A percentile compares a stretch with the other conserved stretches of the same genome.
These are phyloP conservation scores for Pluvianellus socialis DNA, from an alignment of 2,113 vertebrate species.

Conservation along the genomic window DNA sequence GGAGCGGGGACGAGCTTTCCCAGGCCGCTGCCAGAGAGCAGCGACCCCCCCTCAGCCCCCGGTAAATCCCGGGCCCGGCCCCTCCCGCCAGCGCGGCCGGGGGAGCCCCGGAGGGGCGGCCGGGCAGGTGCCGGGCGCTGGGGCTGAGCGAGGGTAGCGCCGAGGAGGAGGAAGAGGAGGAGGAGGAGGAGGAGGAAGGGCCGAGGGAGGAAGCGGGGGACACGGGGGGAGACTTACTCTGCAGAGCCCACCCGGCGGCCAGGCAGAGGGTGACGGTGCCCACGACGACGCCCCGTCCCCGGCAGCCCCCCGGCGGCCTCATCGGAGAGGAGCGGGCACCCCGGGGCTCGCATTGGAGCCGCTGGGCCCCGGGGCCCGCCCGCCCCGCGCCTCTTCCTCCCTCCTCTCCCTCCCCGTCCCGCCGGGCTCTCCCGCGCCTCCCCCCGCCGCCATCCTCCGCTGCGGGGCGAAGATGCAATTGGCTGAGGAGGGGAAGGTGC, in stretches of 20 bases:
- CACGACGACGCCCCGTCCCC: background rate
- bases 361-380: background rate
- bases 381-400: background rate
- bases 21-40: background rate
- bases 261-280: slow-evolving; percentile 63
- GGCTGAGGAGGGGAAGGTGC: background rate
- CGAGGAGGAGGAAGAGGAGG: background rate
- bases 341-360: background rate
- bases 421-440: background rate
- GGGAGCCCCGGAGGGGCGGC: background rate
- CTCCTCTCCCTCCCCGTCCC: background rate
- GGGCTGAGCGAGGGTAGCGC: background rate
- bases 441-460: background rate
- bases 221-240: slow-evolving; percentile 58
- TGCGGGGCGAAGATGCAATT: background rate
- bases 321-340: slow-evolving; percentile 33
- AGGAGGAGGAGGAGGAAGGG: no score
- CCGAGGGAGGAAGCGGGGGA: background rate
- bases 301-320: slow-evolving; percentile 33
- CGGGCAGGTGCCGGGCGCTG: background rate
- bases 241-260: slow-evolving; percentile 64
- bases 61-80: background rate
- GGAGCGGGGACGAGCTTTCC: background rate
- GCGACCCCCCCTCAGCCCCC: no score
- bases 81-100: background rate